Base-by-base conservation (phyloP, 2,113 vertebrate species). In the Pampusana beccarii region DNA sequence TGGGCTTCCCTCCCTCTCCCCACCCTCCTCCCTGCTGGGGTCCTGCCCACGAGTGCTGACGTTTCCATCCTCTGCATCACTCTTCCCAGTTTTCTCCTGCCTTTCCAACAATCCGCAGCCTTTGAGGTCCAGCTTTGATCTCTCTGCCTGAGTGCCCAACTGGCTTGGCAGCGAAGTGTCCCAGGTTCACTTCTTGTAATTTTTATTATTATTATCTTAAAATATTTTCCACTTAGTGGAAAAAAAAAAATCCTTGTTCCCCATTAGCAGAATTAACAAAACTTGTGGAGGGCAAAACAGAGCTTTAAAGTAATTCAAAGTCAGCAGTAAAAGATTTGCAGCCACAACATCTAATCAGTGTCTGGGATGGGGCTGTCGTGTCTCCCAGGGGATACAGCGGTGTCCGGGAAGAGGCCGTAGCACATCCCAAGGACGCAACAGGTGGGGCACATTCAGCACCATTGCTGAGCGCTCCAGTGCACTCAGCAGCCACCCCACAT, bases 311-410 rank as follows among this genome's bases (percentile, higher is more conserved):
- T 92, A 93, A 96, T 95, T 96, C 94, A 92, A 92, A 95, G 81
- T 82, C 84, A 90, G 82, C 93, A 95, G 93, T 91, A 94, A 96
- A 97, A 96, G 80, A 80, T 95, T 94, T 96, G 91, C 95, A 97
- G 92, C 91, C 88, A 13, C 92, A 93, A 81, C 95, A 97, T 95
- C 93, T 97, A 96, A 97, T 21, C 23, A 5, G 42, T 71, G 48
- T 38, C n/a, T 4, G 20, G n/a, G 50, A 53, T 12, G 50, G 34
- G 38, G 10, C 42, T 60, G 42, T 16, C 42, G 26, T 13, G 3
- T 11, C 3, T 54, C 56, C 16, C 5, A 40, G 46, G 19, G 57
- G 25, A 10, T 5, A 2, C 11, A 2, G 8, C 1, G 1, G 16
- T 9, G 21, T 15, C 64, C 9, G 21, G 70, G 17, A 17, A 21